A percentile compares a stretch with the other conserved stretches of the same genome.
phyloP scores from a whole-genome alignment of 2,113 vertebrate species.

The Halcyon senegalensis region DNA sequence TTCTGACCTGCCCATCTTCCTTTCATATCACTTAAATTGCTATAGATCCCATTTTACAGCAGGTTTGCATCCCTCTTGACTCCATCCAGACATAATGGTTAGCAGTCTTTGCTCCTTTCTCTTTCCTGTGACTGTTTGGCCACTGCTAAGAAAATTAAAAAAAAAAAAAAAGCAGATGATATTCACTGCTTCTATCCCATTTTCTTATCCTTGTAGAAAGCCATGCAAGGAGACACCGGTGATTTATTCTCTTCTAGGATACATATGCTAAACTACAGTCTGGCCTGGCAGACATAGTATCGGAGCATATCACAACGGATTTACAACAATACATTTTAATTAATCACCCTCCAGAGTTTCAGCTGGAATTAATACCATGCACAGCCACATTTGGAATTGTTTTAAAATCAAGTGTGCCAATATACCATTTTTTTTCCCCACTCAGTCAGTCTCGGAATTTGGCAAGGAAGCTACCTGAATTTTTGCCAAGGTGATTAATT shows the following conservation, averaged over 20 bases:
- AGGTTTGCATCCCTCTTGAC: not conserved
- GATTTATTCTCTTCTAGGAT: not conserved
- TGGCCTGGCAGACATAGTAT: not conserved
- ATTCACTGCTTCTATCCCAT: not conserved
- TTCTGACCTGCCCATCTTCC: not conserved
- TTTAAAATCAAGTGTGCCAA: slow-evolving; percentile 6
- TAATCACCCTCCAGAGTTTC: slow-evolving; percentile 9
- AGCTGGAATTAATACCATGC: slow-evolving; percentile 7
- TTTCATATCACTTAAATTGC: not conserved
- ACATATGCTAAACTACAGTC: not conserved
- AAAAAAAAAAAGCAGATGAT: not conserved
- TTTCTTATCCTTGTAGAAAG: not conserved
- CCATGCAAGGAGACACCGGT: not conserved
- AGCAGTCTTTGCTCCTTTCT: not conserved
- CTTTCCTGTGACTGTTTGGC: not conserved
- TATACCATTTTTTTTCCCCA: not conserved
- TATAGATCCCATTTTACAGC: not conserved
- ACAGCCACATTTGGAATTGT: not conserved
- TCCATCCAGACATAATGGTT: not conserved
- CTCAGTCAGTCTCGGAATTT: not conserved
- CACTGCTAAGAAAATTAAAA: not conserved
- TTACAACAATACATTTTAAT: slow-evolving; percentile 25
- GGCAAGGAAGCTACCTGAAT: slow-evolving; percentile 20
- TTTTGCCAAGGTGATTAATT: slow-evolving; percentile 47
- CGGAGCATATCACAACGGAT: not conserved